These are phyloP conservation scores for Microcaecilia unicolor DNA, from an alignment of 2,797 vertebrate genomes.

Conservation along the genomic window DNA sequence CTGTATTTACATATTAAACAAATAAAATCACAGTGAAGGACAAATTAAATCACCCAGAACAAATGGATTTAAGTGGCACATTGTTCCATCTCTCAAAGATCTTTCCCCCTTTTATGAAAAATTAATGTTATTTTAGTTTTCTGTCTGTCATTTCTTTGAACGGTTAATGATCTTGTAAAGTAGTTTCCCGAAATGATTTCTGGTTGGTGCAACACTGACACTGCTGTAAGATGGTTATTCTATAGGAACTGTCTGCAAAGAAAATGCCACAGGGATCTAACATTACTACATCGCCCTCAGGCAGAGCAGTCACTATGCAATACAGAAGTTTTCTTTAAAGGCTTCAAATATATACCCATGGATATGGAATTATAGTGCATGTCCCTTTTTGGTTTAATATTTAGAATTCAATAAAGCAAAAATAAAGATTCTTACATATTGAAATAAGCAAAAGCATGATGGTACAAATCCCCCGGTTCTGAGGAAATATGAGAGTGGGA, in stretches of 20 bases:
- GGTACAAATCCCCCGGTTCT: constrained; percentile 2
- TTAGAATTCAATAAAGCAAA: constrained; percentile 5
- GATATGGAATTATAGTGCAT: background rate
- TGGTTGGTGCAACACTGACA: too few relatives aligned
- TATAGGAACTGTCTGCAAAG: too few relatives aligned
- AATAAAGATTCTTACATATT: constrained; percentile 4
- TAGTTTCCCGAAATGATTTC: too few relatives aligned
- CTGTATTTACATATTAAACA: background rate
- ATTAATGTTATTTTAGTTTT: too few relatives aligned
- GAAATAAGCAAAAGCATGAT: constrained; percentile 7
- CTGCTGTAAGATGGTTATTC: too few relatives aligned
- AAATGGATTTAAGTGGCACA: too few relatives aligned
- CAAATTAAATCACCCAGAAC: too few relatives aligned
- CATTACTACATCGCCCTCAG: constrained; percentile 2
- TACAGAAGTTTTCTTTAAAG: background rate
- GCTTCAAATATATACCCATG: background rate
- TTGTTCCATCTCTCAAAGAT: background rate
- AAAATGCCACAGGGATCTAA: too few relatives aligned
- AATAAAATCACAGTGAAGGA: too few relatives aligned
- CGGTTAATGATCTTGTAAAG: too few relatives aligned
- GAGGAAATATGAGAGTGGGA: constrained; percentile 1
- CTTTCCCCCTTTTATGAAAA: too few relatives aligned
- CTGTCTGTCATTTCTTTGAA: too few relatives aligned
- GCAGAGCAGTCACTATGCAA: background rate
- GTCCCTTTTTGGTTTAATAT: constrained; percentile 9